Evolutionary conservation across 1,140 invertebrate genomes (phyloP), one percentile per base, ranked within the genome.

Genomic region (Apocrypta bakeri): DNA sequence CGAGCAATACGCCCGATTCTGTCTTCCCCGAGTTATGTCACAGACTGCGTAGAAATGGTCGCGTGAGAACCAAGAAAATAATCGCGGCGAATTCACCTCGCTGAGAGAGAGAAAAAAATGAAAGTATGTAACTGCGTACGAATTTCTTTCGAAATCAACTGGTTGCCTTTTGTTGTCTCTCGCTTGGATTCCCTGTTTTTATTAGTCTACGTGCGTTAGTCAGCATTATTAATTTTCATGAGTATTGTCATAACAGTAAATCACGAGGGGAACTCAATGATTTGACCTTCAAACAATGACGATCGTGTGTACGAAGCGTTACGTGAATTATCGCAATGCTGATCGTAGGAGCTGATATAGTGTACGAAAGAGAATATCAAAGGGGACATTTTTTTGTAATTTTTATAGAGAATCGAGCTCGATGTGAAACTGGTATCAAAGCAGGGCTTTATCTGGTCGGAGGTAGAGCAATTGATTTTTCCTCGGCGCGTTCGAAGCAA

Each of bases 51-150:
- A 66, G 63, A 66, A 29, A 25, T 25, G 63, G 8, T 76, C 56
- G 56, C 84, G 81, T 81, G 84, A 71, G 40, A 84, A 77, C 37
- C 79, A 79, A 85, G 86, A 82, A 86, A 85, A 87, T 85, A 86
- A 69, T 83, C 82, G 63, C 66, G 76, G 6, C 48, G 48, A 3
- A 6, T 56, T 66, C 69, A 2, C 31, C 31, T 31, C 68, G 68
- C 33, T 37, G 27, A 71, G 27, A 31, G 21, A 11, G n/a, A 66
- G 33, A 11, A 72, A 73, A 72, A 63, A 72, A 64, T 40, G 79
- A 27, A 73, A 73, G 79, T 29, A 33, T n/a, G n/a, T 37, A 37
- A 9, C 33, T 37, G 48, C 21, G n/a, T 37, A 3, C 25, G 21
- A 27, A n/a, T n/a, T 42, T 31, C 48, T 48, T 81, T 81, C 61